phyloP scores from a whole-genome alignment of 2,113 vertebrate species.

The Prunella fulvescens region DNA sequence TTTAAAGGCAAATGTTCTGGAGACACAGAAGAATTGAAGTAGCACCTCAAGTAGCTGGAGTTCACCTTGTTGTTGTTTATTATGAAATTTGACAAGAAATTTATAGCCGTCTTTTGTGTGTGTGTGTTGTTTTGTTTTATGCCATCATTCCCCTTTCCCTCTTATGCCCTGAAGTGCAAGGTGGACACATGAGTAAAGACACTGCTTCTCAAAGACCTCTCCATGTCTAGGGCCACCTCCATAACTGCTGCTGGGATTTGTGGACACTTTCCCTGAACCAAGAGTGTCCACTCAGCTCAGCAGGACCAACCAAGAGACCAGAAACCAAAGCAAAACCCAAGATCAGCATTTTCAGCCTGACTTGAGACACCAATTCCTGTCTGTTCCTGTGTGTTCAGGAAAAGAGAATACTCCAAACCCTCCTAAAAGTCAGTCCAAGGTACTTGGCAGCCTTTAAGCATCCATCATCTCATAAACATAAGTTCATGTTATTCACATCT shows the following conservation, averaged over 20 bases:
- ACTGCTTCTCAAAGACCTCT: background rate
- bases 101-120: background rate
- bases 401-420: background rate
- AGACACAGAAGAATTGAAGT: background rate
- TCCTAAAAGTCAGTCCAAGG: background rate
- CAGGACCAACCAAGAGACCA: background rate
- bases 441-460: background rate
- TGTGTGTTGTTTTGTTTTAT: background rate
- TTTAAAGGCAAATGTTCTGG: background rate
- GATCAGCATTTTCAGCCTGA: background rate
- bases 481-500: background rate
- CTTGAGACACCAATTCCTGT: background rate
- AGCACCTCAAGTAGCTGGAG: background rate
- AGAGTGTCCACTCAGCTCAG: background rate
- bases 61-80: background rate
- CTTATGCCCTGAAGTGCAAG: background rate
- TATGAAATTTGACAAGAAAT: background rate
- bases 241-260: background rate
- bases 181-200: accelerated
- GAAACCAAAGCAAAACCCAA: background rate
- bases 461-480: background rate
- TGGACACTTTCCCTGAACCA: background rate
- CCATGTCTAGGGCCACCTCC: accelerated
- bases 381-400: background rate
- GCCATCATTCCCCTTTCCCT: background rate